A percentile compares a stretch with the other conserved stretches of the same genome.
Evolutionary conservation across 2,888 invertebrate species (phyloP).

Genomic region (Trachelus stipa): DNA sequence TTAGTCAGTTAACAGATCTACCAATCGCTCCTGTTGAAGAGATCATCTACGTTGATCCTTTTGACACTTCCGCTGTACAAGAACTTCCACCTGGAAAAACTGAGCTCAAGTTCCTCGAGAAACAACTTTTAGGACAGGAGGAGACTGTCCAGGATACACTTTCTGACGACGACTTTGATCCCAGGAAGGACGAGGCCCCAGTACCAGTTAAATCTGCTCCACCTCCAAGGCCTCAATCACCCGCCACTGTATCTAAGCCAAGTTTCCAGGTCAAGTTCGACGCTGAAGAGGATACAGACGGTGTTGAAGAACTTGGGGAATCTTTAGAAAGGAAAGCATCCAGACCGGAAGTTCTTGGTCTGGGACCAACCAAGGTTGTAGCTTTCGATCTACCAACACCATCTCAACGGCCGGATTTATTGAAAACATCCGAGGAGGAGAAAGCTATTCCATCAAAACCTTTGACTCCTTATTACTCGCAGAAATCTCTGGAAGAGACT

Average conservation of each 20-base stretch:
- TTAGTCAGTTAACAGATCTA: constrained; percentile 76
- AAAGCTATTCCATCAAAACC: constrained; percentile 75
- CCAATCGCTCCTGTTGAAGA: constrained; percentile 76
- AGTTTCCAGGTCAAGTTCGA: constrained; percentile 38
- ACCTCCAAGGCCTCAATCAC: constrained; percentile 35
- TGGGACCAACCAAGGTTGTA: constrained; percentile 66
- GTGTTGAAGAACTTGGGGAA: constrained; percentile 10
- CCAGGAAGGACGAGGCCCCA: constrained; percentile 74
- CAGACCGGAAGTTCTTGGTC: constrained; percentile 72
- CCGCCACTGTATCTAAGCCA: constrained; percentile 18
- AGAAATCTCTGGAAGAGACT: constrained; percentile 69
- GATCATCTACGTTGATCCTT: constrained; percentile 81
- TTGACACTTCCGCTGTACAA: constrained; percentile 84
- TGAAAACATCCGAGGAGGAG: constrained; percentile 71
- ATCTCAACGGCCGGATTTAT: constrained; percentile 67
- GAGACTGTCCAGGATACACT: constrained; percentile 68
- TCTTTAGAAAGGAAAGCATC: constrained; percentile 68
- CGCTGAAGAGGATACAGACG: constrained; percentile 17
- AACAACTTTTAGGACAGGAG: constrained; percentile 76
- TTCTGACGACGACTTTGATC: constrained; percentile 86
- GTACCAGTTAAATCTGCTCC: constrained; percentile 28
- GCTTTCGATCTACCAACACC: constrained; percentile 73
- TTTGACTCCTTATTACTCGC: constrained; percentile 83
- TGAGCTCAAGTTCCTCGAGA: constrained; percentile 82
- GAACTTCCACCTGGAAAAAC: constrained; percentile 81